Evolutionary conservation across 37 sponge, comb jelly and placozoan species (phyloP).

Genomic region (Amphimedon queenslandica): DNA sequence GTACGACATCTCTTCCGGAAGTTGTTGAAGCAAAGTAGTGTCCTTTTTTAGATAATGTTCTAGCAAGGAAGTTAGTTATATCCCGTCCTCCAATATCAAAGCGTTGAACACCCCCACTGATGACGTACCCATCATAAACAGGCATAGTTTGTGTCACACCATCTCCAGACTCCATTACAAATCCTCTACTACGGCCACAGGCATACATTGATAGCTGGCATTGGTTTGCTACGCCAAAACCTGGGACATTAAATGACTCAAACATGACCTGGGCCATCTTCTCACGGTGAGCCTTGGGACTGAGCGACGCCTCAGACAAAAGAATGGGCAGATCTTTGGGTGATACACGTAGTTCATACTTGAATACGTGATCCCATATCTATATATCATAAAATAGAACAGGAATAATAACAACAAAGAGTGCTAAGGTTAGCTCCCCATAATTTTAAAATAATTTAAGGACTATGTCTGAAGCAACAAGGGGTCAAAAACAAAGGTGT

Average conservation of each 20-base stretch:
- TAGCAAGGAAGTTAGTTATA: constrained; percentile 99
- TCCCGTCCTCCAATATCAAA: constrained; percentile 98
- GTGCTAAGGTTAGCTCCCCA: not conserved
- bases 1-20: constrained; percentile 90
- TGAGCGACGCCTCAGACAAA: constrained; percentile 98
- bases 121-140: constrained; percentile 99
- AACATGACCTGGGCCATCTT: constrained; percentile 99
- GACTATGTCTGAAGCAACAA: not conserved
- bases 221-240: constrained; percentile 99
- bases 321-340: constrained; percentile 99
- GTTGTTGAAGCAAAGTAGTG: constrained; percentile 87
- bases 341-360: constrained; percentile 98
- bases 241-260: constrained; percentile 99
- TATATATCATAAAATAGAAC: constrained; percentile 13
- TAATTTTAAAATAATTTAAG: not conserved
- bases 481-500: not conserved
- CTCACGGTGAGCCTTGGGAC: constrained; percentile 99
- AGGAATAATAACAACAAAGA: not conserved
- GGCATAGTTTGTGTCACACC: constrained; percentile 99
- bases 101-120: constrained; percentile 97
- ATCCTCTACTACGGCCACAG: constrained; percentile 98
- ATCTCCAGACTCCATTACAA: constrained; percentile 99
- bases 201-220: constrained; percentile 98
- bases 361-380: constrained; percentile 99
- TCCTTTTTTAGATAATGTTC: constrained; percentile 97